Evolutionary conservation across 2,113 vertebrate species (phyloP).

Genomic region (Cacatua alba): DNA sequence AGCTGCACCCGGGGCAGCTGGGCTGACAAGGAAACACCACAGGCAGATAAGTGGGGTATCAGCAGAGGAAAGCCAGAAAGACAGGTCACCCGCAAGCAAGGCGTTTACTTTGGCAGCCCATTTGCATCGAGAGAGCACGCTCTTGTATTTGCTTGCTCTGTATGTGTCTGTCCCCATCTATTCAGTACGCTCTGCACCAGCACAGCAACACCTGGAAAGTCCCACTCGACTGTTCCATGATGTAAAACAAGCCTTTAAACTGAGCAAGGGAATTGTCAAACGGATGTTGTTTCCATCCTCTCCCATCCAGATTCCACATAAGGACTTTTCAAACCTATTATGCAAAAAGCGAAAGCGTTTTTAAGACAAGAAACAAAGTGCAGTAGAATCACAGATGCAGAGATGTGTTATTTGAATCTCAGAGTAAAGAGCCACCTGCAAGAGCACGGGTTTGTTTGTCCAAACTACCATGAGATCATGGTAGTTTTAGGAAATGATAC

Average conservation of each 20-base stretch:
- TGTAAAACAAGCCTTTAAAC: neutral
- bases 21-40: neutral
- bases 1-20: neutral
- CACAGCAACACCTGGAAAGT: neutral
- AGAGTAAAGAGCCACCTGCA: neutral
- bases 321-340: neutral
- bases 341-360: neutral
- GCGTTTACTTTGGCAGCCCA: neutral
- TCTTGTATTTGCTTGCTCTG: neutral
- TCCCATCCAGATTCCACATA: neutral
- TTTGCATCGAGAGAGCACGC: neutral
- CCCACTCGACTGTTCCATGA: neutral
- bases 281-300: neutral
- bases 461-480: neutral
- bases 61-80: slow-evolving; percentile 35
- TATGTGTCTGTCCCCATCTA: neutral
- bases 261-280: neutral
- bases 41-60: neutral
- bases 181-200: neutral
- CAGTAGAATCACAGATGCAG: neutral
- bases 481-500: neutral
- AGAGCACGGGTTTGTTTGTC: neutral
- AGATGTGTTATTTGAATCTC: neutral
- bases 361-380: neutral
- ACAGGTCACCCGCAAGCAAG: neutral